These are phyloP conservation scores for Aporophyla lueneburgensis DNA, from an alignment of 2,888 invertebrate species.

Conservation along the genomic window DNA sequence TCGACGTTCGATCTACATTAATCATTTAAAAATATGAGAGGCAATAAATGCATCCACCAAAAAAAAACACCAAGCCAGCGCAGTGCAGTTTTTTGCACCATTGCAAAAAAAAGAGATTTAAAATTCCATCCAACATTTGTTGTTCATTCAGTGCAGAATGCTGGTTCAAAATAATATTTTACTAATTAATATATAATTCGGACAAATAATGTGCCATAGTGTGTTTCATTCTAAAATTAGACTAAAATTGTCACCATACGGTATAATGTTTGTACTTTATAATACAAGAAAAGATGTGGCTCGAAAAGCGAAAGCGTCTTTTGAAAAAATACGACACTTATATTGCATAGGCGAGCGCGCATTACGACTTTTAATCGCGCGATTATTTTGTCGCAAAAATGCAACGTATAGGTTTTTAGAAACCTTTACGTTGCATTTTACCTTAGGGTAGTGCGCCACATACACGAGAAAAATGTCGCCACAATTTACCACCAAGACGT, in stretches of 20 bases:
- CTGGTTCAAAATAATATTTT: background rate
- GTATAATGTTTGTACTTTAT: conserved; percentile 39
- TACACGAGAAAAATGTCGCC: background rate
- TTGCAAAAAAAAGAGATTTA: background rate
- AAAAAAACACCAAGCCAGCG: no score
- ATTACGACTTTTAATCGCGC: background rate
- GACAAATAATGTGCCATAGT: conserved; percentile 65
- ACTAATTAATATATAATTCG: conserved; percentile 28
- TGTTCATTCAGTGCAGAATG: background rate
- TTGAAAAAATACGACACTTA: background rate
- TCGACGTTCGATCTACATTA: no score
- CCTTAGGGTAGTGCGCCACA: no score
- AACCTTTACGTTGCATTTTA: no score
- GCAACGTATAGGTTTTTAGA: background rate
- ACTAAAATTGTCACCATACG: conserved; percentile 38
- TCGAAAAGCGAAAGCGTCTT: conserved; percentile 23
- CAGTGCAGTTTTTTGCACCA: no score
- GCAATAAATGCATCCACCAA: background rate
- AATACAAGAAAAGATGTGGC: conserved; percentile 30
- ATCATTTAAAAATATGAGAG: background rate
- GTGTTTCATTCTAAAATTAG: conserved; percentile 44
- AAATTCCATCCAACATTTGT: background rate
- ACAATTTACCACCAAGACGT: background rate
- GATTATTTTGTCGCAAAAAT: background rate
- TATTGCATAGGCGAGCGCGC: background rate